These are phyloP conservation scores for Clusia tigrina DNA, from an alignment of 2,888 invertebrate genomes.

Conservation along the genomic window DNA sequence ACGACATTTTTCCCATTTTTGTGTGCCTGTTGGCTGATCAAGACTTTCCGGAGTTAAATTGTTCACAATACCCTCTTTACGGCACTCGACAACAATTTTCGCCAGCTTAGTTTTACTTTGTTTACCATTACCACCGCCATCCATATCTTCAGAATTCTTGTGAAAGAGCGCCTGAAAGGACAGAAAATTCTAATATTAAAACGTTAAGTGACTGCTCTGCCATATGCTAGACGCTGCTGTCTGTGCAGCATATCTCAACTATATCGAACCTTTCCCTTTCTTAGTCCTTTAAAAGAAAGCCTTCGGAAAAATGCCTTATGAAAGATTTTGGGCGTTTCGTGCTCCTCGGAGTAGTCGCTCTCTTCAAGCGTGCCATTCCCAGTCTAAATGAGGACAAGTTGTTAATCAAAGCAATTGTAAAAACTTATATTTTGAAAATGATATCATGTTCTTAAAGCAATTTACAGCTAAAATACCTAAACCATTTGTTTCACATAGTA, in stretches of 20 bases:
- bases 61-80: conserved; percentile 93
- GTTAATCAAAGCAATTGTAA: conserved; percentile 15
- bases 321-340: conserved; percentile 81
- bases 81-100: conserved; percentile 91
- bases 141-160: conserved; percentile 73
- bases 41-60: conserved; percentile 91
- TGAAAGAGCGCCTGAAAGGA: conserved; percentile 77
- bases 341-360: conserved; percentile 79
- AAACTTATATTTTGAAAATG: conserved; percentile 13
- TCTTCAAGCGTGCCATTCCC: conserved; percentile 66
- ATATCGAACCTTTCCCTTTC: conserved; percentile 75
- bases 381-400: no score
- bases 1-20: conserved; percentile 94
- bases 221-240: background rate
- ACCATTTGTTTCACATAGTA: no score
- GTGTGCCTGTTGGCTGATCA: conserved; percentile 82
- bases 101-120: conserved; percentile 86
- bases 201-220: conserved; percentile 39
- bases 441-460: background rate
- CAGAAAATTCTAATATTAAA: conserved; percentile 59
- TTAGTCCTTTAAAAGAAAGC: conserved; percentile 87
- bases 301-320: conserved; percentile 86
- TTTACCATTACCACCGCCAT: conserved; percentile 78
- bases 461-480: background rate
- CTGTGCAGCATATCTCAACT: background rate